A percentile compares a stretch with the other conserved stretches of the same genome.
Evolutionary conservation across 2,113 vertebrate genomes (phyloP).

Genomic region (Hipposideros armiger): DNA sequence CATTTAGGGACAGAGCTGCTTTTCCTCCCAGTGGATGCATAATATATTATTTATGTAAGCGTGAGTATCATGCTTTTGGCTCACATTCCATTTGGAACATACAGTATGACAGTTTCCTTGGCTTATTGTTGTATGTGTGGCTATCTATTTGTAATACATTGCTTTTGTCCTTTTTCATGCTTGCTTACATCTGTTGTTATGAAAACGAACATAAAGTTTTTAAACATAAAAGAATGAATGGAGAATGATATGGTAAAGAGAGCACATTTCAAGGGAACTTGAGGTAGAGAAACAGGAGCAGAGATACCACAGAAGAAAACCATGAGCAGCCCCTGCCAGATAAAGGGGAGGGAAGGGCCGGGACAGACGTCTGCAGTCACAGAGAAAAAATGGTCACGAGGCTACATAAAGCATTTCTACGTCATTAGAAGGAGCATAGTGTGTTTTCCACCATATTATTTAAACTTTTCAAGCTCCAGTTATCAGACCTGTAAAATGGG

Average conservation of each 20-base stretch:
- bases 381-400: background rate
- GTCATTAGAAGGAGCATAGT: background rate
- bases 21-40: conserved; percentile 3
- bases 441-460: background rate
- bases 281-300: conserved; percentile 35
- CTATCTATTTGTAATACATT: conserved; percentile 76
- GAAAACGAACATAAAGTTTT: conserved; percentile 76
- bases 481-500: background rate
- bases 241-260: conserved; percentile 58
- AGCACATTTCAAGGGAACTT: conserved; percentile 18
- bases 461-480: background rate
- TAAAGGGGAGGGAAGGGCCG: background rate
- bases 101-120: conserved; percentile 62
- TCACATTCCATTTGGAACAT: conserved; percentile 56
- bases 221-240: conserved; percentile 68
- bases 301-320: background rate
- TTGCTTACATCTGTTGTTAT: conserved; percentile 76
- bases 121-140: conserved; percentile 68
- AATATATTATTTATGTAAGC: conserved; percentile 70
- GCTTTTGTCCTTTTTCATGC: conserved; percentile 67
- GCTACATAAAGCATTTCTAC: background rate
- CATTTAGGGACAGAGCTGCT: conserved; percentile 17
- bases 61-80: conserved; percentile 52
- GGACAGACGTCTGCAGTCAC: background rate
- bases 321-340: background rate